Evolutionary conservation across 2,113 vertebrate species (phyloP).

Genomic region (Onychostoma macrolepis): DNA sequence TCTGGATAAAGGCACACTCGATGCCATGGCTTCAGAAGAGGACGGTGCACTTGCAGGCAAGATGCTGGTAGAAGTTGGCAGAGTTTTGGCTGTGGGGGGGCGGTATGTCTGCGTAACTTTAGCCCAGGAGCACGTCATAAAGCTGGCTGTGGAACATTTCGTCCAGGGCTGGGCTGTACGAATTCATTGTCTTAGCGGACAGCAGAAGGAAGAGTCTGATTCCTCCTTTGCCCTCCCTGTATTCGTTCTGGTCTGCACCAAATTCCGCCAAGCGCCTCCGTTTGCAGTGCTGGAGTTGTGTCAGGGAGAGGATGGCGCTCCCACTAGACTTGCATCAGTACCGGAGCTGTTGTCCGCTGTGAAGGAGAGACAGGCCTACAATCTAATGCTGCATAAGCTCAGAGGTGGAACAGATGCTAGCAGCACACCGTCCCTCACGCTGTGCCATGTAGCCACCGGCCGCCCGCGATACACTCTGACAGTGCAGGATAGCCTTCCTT

Average conservation of each 20-base stretch:
- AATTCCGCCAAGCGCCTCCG: slow-evolving; percentile 82
- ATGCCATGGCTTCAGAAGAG: slow-evolving; percentile 85
- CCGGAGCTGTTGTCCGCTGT: slow-evolving; percentile 80
- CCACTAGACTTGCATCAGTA: slow-evolving; percentile 72
- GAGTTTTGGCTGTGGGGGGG: slow-evolving; percentile 87
- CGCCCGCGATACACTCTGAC: slow-evolving; percentile 89
- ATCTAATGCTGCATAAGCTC: slow-evolving; percentile 85
- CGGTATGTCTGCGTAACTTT: slow-evolving; percentile 94
- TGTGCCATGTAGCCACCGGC: slow-evolving; percentile 81
- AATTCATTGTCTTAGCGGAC: slow-evolving; percentile 83
- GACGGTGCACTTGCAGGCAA: slow-evolving; percentile 71
- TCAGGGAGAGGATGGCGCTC: slow-evolving; percentile 83
- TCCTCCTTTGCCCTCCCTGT: slow-evolving; percentile 83
- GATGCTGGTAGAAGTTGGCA: slow-evolving; percentile 89
- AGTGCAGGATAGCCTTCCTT: slow-evolving; percentile 84
- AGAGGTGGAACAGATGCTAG: slow-evolving; percentile 72
- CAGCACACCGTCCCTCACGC: slow-evolving; percentile 77
- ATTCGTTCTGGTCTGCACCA: slow-evolving; percentile 92
- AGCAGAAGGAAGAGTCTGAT: slow-evolving; percentile 59
- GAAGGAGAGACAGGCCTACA: slow-evolving; percentile 87
- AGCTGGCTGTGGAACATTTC: slow-evolving; percentile 86
- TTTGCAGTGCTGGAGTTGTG: slow-evolving; percentile 88
- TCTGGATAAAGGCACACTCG: slow-evolving; percentile 94
- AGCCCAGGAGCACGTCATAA: slow-evolving; percentile 89
- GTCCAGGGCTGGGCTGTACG: slow-evolving; percentile 88